Conservation (phyloP, 2,888 invertebrate species). For the Agrochola circellaris region DNA sequence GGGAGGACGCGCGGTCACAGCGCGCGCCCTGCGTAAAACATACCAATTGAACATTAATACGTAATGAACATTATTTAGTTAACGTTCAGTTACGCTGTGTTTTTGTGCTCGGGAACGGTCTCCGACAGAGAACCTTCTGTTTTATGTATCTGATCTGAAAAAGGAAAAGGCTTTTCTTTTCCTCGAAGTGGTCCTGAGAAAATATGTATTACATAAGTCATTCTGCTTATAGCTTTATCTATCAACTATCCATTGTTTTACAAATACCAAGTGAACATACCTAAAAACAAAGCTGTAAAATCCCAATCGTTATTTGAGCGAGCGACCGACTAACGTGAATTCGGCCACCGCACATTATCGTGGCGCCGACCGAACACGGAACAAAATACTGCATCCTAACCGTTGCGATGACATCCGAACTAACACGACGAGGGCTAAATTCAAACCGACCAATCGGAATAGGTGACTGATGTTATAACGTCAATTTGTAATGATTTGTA, state of each 20-base stretch:
- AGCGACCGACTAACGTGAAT: constrained; percentile 6
- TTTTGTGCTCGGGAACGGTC: constrained; percentile 30
- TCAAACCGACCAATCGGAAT: constrained; percentile 14
- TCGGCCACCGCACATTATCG: constrained; percentile 40
- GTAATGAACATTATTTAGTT: constrained; percentile 78
- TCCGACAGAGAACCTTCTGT: constrained; percentile 21
- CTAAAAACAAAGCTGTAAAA: constrained; percentile 24
- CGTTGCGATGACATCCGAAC: constrained; percentile 41
- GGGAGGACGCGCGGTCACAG: constrained; percentile 69
- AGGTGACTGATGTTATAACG: constrained; percentile 5
- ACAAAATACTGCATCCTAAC: constrained; percentile 30
- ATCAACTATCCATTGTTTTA: not conserved
- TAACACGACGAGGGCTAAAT: constrained; percentile 29
- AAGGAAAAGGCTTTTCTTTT: constrained; percentile 9
- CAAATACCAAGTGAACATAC: constrained; percentile 6
- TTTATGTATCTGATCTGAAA: constrained; percentile 24
- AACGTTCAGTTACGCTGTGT: constrained; percentile 57
- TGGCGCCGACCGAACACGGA: constrained; percentile 1
- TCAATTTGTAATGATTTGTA: constrained; percentile 21
- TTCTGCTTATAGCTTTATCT: not conserved
- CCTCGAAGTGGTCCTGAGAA: not conserved
- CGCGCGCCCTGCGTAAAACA: constrained; percentile 74
- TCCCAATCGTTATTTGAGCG: constrained; percentile 29
- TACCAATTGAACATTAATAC: constrained; percentile 83
- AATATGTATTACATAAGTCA: constrained; percentile 17